phyloP scores from a whole-genome alignment of 1,140 invertebrate genomes.

The Sminthurinus signatus region DNA sequence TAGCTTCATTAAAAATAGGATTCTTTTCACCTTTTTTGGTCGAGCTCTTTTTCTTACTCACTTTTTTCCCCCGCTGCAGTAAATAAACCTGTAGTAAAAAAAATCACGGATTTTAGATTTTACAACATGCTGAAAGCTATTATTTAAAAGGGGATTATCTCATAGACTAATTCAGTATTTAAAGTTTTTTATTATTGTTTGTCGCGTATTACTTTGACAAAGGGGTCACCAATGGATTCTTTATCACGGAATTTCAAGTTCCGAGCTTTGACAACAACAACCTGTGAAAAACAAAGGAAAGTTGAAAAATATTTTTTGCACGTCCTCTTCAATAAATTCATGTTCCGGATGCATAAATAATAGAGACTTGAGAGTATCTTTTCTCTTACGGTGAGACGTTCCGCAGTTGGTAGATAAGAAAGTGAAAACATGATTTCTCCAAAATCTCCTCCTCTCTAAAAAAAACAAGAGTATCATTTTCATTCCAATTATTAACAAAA shows the following conservation, averaged over 20 bases:
- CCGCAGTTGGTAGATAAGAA: constrained; percentile 55
- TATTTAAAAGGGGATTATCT: too few relatives aligned
- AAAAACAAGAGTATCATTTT: not conserved
- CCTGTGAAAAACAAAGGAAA: too few relatives aligned
- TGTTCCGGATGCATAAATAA: too few relatives aligned
- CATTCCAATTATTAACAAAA: not conserved
- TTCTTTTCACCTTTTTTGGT: constrained; percentile 61
- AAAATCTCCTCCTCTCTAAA: constrained; percentile 49
- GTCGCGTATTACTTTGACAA: constrained; percentile 50
- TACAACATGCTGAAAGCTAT: too few relatives aligned
- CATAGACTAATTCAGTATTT: too few relatives aligned
- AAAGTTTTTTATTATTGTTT: too few relatives aligned
- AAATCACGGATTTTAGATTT: too few relatives aligned
- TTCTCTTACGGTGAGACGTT: constrained; percentile 51
- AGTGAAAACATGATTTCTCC: constrained; percentile 55
- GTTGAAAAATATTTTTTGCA: constrained; percentile 23
- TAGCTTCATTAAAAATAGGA: constrained; percentile 71
- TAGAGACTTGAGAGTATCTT: too few relatives aligned
- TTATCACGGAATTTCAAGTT: constrained; percentile 47
- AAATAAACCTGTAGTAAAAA: constrained; percentile 58
- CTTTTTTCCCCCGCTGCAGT: constrained; percentile 66
- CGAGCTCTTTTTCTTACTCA: constrained; percentile 68
- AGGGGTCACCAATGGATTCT: constrained; percentile 48
- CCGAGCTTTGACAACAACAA: constrained; percentile 55
- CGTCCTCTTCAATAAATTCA: too few relatives aligned